Conservation (phyloP, 2,797 vertebrate species). For the Periophthalmus magnuspinnatus region DNA sequence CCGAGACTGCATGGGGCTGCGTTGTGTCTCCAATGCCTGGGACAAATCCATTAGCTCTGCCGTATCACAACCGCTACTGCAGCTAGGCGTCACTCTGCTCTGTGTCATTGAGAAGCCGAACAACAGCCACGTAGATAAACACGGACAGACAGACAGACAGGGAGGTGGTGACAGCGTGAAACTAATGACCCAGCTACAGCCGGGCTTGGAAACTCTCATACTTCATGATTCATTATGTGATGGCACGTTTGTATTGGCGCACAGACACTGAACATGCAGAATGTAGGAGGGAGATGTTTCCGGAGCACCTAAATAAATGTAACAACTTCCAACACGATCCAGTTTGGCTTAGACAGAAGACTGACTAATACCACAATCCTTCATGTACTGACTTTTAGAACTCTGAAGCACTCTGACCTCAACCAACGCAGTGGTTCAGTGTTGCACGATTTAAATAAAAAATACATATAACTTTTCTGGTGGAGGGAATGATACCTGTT, state of each 20-base stretch:
- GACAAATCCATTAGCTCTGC: conserved; percentile 72
- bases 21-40: conserved; percentile 61
- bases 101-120: conserved; percentile 48
- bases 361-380: neutral
- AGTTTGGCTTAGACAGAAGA: neutral
- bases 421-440: neutral
- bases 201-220: conserved; percentile 7
- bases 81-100: conserved; percentile 57
- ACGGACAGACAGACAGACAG: conserved; percentile 19
- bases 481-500: no score
- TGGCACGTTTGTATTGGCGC: conserved; percentile 7
- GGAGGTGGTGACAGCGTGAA: conserved; percentile 27
- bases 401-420: conserved; percentile 1
- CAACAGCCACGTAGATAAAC: conserved; percentile 40
- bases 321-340: neutral
- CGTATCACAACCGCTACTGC: conserved; percentile 56
- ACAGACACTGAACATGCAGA: neutral
- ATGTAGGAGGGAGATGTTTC: neutral
- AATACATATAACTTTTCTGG: no score
- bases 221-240: conserved; percentile 5
- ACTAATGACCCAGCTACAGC: conserved; percentile 16
- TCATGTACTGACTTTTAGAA: neutral
- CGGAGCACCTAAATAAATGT: neutral
- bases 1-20: conserved; percentile 35
- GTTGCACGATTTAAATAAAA: neutral